Conservation (phyloP, 2,888 invertebrate species). For the Spisula subtruncata region DNA sequence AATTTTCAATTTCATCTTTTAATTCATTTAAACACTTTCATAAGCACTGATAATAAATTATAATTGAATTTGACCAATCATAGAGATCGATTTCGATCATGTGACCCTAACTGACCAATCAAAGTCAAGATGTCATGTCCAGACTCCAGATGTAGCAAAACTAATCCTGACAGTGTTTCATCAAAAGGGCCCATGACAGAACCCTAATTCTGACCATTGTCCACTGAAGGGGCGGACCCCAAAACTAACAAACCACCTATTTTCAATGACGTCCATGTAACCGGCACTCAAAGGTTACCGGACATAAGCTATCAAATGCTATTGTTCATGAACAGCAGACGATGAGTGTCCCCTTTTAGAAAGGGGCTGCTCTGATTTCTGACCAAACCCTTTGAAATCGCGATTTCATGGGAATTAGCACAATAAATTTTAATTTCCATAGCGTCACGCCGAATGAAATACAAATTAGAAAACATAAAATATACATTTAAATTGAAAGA, state of each 20-base stretch:
- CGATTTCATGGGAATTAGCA: conserved; percentile 64
- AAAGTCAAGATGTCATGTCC: neutral
- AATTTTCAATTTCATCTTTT: conserved; percentile 41
- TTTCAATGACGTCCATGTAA: conserved; percentile 71
- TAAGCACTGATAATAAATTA: conserved; percentile 31
- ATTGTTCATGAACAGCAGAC: conserved; percentile 52
- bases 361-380: conserved; percentile 51
- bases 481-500: conserved; percentile 64
- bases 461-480: conserved; percentile 72
- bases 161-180: conserved; percentile 45
- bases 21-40: conserved; percentile 31
- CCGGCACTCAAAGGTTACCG: conserved; percentile 60
- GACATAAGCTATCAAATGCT: conserved; percentile 67
- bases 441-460: conserved; percentile 59
- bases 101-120: conserved; percentile 39
- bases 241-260: conserved; percentile 64
- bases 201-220: conserved; percentile 66
- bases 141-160: conserved; percentile 55
- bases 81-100: conserved; percentile 14
- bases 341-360: conserved; percentile 61
- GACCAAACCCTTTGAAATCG: conserved; percentile 57
- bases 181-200: conserved; percentile 48
- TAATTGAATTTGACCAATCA: conserved; percentile 41
- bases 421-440: conserved; percentile 65
- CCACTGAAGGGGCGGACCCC: conserved; percentile 58